Conservation (phyloP, 2,113 vertebrate genomes). For the Carassius gibelio region DNA sequence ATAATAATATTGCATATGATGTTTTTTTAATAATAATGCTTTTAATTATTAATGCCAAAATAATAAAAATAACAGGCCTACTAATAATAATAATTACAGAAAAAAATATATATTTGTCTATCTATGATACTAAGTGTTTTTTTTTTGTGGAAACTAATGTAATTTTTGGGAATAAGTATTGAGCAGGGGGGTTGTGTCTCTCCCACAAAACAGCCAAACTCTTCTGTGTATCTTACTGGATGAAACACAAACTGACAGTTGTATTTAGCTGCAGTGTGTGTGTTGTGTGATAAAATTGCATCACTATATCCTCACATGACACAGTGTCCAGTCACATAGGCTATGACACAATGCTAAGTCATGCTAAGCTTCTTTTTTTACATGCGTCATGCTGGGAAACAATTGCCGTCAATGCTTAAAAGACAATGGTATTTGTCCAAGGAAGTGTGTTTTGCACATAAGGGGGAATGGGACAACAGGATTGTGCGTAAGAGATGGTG, state of each 20-base stretch:
- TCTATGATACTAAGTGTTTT: too few species aligned
- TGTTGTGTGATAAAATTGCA: background rate
- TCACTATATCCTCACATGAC: background rate
- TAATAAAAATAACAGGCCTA: background rate
- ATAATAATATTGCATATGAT: too few species aligned
- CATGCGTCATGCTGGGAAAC: slow-evolving; percentile 12
- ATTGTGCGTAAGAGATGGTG: background rate
- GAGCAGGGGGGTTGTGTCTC: background rate
- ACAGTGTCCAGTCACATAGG: background rate
- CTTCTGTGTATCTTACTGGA: background rate
- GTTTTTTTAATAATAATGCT: too few species aligned
- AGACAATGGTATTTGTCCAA: slow-evolving; percentile 26
- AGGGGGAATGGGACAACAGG: background rate
- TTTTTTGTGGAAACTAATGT: background rate
- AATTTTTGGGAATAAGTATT: background rate
- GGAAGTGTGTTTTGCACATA: slow-evolving; percentile 23
- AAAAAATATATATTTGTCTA: too few species aligned
- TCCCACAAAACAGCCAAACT: background rate
- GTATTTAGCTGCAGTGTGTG: background rate
- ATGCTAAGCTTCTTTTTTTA: background rate
- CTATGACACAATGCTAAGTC: background rate
- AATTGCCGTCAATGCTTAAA: background rate
- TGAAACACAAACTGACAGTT: background rate
- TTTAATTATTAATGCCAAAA: background rate
- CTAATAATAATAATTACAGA: too few species aligned